Conservation (phyloP, 1,140 invertebrate species). For the Bombus soroeensis region DNA sequence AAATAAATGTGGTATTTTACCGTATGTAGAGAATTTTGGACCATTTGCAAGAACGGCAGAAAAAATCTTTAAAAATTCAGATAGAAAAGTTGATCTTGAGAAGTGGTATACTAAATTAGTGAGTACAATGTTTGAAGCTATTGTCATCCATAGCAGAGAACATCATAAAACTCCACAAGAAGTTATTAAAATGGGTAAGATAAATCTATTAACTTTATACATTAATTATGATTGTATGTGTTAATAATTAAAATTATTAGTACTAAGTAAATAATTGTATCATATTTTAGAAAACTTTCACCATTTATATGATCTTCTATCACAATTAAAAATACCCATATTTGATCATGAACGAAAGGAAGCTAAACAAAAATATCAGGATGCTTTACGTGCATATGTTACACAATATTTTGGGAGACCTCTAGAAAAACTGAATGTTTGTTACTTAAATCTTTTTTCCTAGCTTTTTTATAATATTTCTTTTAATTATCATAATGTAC, state of each 20-base stretch:
- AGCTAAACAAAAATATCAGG: constrained; percentile 95
- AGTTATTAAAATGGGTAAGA: constrained; percentile 95
- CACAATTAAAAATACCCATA: constrained; percentile 95
- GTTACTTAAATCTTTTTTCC: constrained; percentile 62
- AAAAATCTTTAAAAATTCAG: constrained; percentile 93
- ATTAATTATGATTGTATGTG: background rate
- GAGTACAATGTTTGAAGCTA: constrained; percentile 93
- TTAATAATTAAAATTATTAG: background rate
- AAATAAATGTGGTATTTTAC: constrained; percentile 95
- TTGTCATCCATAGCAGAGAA: constrained; percentile 90
- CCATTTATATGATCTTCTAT: constrained; percentile 93
- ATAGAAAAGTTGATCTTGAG: constrained; percentile 96
- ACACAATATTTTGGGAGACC: constrained; percentile 97
- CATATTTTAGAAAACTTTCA: constrained; percentile 95
- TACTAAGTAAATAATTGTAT: constrained; percentile 15
- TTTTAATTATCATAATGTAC: constrained; percentile 1
- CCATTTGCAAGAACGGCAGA: constrained; percentile 94
- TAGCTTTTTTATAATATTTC: constrained; percentile 34
- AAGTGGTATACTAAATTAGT: constrained; percentile 96
- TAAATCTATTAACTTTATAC: constrained; percentile 8
- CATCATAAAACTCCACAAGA: constrained; percentile 97
- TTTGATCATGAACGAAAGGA: constrained; percentile 95
- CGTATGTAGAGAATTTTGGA: constrained; percentile 96
- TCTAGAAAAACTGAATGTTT: constrained; percentile 96
- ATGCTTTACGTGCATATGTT: constrained; percentile 95